Percentiles rank a stretch among this genome's conserved stretches.
Conservation (phyloP, 2,113 vertebrate species). For the Trachemys scripta region DNA sequence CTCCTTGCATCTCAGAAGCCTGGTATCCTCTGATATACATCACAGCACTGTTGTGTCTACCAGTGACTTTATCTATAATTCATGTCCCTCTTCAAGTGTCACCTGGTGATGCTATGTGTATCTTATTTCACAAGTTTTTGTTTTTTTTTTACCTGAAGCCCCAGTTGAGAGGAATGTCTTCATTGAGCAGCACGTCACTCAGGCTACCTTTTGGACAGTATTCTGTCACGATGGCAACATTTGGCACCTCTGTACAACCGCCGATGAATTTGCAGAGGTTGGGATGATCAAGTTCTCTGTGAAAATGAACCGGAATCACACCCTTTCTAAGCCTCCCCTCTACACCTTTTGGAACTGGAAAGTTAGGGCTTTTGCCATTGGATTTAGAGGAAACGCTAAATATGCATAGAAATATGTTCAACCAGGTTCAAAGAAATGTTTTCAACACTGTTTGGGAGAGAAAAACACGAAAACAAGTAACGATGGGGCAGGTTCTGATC, state of each 20-base stretch:
- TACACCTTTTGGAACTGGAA: background rate
- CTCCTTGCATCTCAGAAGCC: background rate
- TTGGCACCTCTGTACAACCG: slow-evolving; percentile 85
- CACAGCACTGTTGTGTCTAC: background rate
- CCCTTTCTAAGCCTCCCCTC: background rate
- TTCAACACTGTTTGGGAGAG: background rate
- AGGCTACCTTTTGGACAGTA: slow-evolving; percentile 91
- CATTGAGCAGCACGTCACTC: slow-evolving; percentile 84
- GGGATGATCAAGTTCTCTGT: slow-evolving; percentile 90
- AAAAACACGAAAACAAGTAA: background rate
- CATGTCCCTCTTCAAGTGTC: background rate
- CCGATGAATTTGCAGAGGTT: slow-evolving; percentile 91
- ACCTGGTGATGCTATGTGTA: background rate
- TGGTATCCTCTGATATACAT: background rate
- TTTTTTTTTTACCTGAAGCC: slow-evolving; percentile 83
- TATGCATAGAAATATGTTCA: background rate
- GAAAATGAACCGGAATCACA: slow-evolving; percentile 58
- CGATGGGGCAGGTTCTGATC: background rate
- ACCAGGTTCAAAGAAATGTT: background rate
- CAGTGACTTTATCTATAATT: slow-evolving; percentile 11
- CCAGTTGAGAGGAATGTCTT: slow-evolving; percentile 90
- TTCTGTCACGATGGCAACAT: slow-evolving; percentile 88
- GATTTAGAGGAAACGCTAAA: background rate
- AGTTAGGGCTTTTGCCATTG: background rate
- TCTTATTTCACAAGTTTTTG: background rate